Conservation (phyloP, 2,888 invertebrate species). For the Linyphia triangularis region DNA sequence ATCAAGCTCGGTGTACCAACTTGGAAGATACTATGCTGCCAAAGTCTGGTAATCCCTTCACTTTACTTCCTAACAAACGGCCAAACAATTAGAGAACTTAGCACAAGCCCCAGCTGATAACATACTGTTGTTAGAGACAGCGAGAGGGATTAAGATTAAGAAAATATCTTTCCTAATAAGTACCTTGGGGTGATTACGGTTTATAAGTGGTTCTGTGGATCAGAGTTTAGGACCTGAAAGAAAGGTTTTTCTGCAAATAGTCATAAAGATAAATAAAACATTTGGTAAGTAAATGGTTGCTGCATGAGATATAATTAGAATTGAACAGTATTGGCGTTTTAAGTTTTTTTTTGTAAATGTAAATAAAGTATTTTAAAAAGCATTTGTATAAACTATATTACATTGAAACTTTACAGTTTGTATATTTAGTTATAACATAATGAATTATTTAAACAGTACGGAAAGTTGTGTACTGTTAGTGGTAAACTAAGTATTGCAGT, state of each 20-base stretch:
- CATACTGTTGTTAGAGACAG: not conserved
- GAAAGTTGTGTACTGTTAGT: too few relatives aligned
- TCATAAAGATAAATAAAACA: not conserved
- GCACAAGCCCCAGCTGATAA: constrained; percentile 10
- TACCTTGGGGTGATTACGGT: constrained; percentile 31
- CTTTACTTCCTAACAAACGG: constrained; percentile 56
- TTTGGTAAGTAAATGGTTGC: too few relatives aligned
- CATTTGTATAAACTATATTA: too few relatives aligned
- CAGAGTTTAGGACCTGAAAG: not conserved
- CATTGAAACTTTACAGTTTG: too few relatives aligned
- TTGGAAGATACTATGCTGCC: not conserved
- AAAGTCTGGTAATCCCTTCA: not conserved
- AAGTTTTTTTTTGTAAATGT: too few relatives aligned
- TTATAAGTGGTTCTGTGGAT: constrained; percentile 40
- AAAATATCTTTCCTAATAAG: constrained; percentile 27
- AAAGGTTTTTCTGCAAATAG: not conserved
- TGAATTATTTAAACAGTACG: too few relatives aligned
- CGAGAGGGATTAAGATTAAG: constrained; percentile 41
- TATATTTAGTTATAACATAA: too few relatives aligned
- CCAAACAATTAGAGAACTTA: constrained; percentile 61
- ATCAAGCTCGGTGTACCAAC: constrained; percentile 6
- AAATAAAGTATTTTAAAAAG: too few relatives aligned
- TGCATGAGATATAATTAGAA: too few relatives aligned
- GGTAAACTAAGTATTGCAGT: too few relatives aligned
- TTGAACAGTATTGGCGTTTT: too few relatives aligned